Evolutionary conservation across 2,888 invertebrate species (phyloP).

Genomic region (Palloptera scutellata): DNA sequence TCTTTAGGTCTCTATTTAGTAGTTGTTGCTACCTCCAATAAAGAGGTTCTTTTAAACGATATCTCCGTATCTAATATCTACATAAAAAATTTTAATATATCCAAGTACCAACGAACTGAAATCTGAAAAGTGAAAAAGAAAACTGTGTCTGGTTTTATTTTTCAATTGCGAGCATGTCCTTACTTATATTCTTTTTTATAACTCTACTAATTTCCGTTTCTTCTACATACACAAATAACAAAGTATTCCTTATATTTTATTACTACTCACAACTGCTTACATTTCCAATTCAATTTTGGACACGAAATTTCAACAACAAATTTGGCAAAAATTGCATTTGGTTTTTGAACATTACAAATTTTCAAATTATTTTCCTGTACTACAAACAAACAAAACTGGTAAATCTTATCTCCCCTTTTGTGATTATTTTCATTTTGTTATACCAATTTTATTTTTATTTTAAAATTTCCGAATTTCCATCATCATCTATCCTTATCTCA

Average conservation of each 20-base stretch:
- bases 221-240: constrained; percentile 16
- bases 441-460: not conserved
- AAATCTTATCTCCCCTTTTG: constrained; percentile 18
- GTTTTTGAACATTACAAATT: constrained; percentile 25
- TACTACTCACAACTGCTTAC: constrained; percentile 3
- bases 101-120: too few relatives aligned
- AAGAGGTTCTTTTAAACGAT: too few relatives aligned
- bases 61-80: too few relatives aligned
- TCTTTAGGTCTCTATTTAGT: too few relatives aligned
- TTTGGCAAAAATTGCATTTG: constrained; percentile 16
- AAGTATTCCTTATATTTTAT: constrained; percentile 13
- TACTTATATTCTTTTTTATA: constrained; percentile 18
- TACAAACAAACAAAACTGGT: constrained; percentile 1
- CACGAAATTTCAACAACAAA: constrained; percentile 26
- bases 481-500: too few relatives aligned
- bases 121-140: not conserved
- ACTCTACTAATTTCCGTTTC: constrained; percentile 4
- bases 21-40: too few relatives aligned
- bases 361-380: constrained; percentile 1
- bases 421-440: not conserved
- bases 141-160: constrained; percentile 64
- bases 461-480: not conserved
- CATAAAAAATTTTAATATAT: too few relatives aligned
- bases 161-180: constrained; percentile 62
- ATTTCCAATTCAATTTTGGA: constrained; percentile 14